phyloP scores from a whole-genome alignment of 2,888 invertebrate species.

The Rhamnusium bicolor region DNA sequence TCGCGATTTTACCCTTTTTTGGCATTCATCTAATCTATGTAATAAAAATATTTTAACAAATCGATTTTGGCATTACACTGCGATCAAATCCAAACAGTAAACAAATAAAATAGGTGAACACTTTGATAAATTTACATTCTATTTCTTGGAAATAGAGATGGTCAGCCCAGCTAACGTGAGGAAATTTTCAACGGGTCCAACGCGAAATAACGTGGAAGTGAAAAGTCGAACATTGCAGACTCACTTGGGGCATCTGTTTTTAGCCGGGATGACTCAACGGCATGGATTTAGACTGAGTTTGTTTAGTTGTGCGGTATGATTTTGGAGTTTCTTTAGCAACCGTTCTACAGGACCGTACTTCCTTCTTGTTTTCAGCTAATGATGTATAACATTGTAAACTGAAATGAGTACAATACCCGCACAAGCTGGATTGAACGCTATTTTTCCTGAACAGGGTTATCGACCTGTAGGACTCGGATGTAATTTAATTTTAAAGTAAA shows the following conservation, averaged over 20 bases:
- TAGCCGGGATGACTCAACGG: constrained; percentile 62
- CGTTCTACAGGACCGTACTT: constrained; percentile 41
- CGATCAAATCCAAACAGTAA: constrained; percentile 22
- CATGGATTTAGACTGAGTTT: constrained; percentile 65
- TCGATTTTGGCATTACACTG: neutral
- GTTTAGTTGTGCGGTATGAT: constrained; percentile 61
- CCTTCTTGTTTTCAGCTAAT: neutral
- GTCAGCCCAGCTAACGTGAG: constrained; percentile 2
- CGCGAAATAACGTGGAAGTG: constrained; percentile 26
- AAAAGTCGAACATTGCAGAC: constrained; percentile 36
- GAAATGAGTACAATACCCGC: neutral
- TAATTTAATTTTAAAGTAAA: too few relatives aligned
- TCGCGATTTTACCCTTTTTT: neutral
- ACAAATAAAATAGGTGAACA: constrained; percentile 24
- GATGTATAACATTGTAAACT: neutral
- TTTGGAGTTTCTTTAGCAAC: constrained; percentile 54
- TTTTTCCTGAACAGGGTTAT: neutral
- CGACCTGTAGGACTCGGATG: neutral
- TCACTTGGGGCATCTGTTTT: constrained; percentile 59
- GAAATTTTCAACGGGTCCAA: constrained; percentile 15
- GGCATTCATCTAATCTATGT: neutral
- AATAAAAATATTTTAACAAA: neutral
- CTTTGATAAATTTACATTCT: constrained; percentile 8
- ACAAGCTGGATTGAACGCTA: neutral
- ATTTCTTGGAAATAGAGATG: constrained; percentile 26